Base-by-base conservation (phyloP, 2,797 vertebrate species). In the Selene dorsalis region DNA sequence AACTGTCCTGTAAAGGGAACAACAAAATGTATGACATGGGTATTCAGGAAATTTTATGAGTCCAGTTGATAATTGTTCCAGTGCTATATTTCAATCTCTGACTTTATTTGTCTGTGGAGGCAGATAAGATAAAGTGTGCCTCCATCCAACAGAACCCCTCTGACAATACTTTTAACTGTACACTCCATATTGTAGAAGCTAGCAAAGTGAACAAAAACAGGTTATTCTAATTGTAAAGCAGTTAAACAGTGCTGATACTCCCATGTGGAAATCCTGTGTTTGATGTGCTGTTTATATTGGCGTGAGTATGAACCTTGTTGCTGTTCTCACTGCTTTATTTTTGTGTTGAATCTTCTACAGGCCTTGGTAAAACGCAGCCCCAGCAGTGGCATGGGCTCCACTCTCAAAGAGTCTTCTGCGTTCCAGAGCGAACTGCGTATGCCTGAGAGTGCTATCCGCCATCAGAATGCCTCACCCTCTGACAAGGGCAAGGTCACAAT, bases 281-380 rank as follows among this genome's bases (percentile, higher is more conserved):
- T 32, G 2, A 66, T 59, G 43, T 65, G 2, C 38, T 9, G 11
- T 18, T 20, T 68, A 20, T 48, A 2, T 60, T 3, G 4, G 18
- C 39, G 26, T 39, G 13, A 4, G 32, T 50, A 20, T 50, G 9
- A 26, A 13, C 28, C 10, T 6, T 66, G 41, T 79, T 35, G n/a
- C 17, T 65, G 48, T 80, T 74, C 79, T 78, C n/a, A 77, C 53
- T 84, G 64, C 24, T 58, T 12, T 58, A 0, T 45, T 73, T 28
- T 79, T 83, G 60, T 73, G 60, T 73, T 68, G 0, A 47, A 12
- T 71, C 35, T n/a, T 79, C 60, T 48, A 47, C 69, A 99, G 98
- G 98, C 98, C 0, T 71, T 99, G 91, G 97, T 99, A 70, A 99
- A 99, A 84, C 96, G 98, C 87, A 98, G 98, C 70, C 98, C 98